Conservation (phyloP, 2,113 vertebrate genomes). For the Daboia siamensis region DNA sequence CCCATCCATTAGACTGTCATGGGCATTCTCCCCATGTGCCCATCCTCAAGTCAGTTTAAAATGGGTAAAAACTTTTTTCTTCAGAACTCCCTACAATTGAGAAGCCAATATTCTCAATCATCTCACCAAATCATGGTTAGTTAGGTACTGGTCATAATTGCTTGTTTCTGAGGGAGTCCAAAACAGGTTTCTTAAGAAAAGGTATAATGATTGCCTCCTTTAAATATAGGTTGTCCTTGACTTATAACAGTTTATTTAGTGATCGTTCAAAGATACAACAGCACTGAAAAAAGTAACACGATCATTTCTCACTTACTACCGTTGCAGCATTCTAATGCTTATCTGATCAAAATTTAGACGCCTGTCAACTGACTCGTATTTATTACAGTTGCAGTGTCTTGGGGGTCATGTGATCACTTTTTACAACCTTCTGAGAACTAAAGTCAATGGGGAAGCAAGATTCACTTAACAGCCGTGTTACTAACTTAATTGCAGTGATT, state of each 20-base stretch:
- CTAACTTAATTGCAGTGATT: background rate
- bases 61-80: background rate
- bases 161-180: background rate
- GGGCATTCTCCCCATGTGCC: background rate
- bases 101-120: background rate
- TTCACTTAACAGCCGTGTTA: background rate
- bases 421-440: background rate
- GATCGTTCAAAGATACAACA: background rate
- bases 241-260: background rate
- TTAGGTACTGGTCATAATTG: background rate
- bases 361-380: background rate
- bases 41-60: background rate
- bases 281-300: background rate
- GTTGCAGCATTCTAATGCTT: background rate
- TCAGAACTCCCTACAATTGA: background rate
- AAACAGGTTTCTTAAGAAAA: background rate
- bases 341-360: background rate
- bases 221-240: background rate
- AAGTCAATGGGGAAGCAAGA: background rate
- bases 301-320: background rate
- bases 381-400: background rate
- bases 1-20: background rate
- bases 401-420: background rate
- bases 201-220: background rate
- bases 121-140: background rate